Percentiles rank a stretch among this genome's conserved stretches.
These are phyloP conservation scores for Drosophila diplacantha DNA, from an alignment of 2,888 invertebrate genomes.

Conservation along the genomic window DNA sequence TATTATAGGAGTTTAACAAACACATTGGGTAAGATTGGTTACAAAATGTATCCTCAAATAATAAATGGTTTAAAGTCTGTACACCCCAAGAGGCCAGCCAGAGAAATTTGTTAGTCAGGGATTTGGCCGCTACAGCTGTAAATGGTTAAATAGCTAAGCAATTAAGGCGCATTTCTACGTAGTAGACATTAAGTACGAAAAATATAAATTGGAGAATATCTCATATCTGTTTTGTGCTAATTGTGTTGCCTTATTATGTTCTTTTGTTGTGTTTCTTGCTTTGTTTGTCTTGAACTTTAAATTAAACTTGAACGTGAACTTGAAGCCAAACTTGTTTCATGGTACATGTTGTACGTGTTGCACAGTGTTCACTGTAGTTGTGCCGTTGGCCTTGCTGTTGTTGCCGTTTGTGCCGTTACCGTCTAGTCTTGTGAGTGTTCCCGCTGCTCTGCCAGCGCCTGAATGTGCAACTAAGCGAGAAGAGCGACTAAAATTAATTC, in stretches of 20 bases:
- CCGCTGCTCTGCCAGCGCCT: slow-evolving; percentile 47
- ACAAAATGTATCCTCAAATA: neutral
- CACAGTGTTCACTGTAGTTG: slow-evolving; percentile 39
- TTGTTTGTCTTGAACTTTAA: slow-evolving; percentile 27
- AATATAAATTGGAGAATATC: slow-evolving; percentile 2
- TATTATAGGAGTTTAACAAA: neutral
- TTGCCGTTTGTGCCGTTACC: slow-evolving; percentile 29
- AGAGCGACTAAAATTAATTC: slow-evolving; percentile 52
- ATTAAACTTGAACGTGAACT: slow-evolving; percentile 9
- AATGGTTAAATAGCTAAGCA: neutral
- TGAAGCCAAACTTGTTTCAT: slow-evolving; percentile 1
- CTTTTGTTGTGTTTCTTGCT: slow-evolving; percentile 19
- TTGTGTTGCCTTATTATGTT: slow-evolving; percentile 21
- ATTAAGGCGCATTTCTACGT: neutral
- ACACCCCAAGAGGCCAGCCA: neutral
- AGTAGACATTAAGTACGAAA: slow-evolving; percentile 1
- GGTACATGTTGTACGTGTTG: slow-evolving; percentile 14
- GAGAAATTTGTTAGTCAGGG: neutral
- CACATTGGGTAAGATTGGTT: neutral
- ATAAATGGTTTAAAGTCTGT: neutral
- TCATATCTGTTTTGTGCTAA: slow-evolving; percentile 12
- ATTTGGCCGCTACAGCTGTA: neutral
- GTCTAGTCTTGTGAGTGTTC: slow-evolving; percentile 46
- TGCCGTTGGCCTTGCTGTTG: slow-evolving; percentile 26
- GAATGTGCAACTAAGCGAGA: slow-evolving; percentile 59